Evolutionary conservation across 1,140 invertebrate genomes (phyloP).

Genomic region (Stenopsyche tienmushanensis): DNA sequence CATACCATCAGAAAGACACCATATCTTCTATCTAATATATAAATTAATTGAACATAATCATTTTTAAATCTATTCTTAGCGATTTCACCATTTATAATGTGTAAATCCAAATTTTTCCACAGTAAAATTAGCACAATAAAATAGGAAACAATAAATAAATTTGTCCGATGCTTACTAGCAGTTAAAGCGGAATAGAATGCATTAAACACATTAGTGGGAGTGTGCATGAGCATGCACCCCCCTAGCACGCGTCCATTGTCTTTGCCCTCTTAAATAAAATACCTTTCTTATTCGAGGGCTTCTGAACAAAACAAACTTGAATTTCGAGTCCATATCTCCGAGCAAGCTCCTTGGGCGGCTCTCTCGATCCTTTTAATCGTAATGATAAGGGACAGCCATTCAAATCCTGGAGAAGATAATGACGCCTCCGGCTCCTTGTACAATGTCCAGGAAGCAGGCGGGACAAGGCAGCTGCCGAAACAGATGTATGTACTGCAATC

Average conservation of each 20-base stretch:
- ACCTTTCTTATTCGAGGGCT: constrained; percentile 1
- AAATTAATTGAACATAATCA: no score
- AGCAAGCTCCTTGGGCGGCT: constrained; percentile 18
- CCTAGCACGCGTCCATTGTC: constrained; percentile 19
- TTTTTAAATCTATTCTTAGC: no score
- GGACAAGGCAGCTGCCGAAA: constrained; percentile 27
- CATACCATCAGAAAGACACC: no score
- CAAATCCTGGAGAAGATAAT: constrained; percentile 32
- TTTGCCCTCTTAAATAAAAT: constrained; percentile 12
- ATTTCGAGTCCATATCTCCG: constrained; percentile 11
- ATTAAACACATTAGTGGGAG: constrained; percentile 21
- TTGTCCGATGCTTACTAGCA: no score
- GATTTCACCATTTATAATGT: no score
- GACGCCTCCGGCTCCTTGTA: constrained; percentile 27
- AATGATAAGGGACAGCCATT: constrained; percentile 41
- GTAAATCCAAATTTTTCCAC: no score
- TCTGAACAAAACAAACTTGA: constrained; percentile 18
- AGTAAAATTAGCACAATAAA: no score
- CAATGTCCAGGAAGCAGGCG: constrained; percentile 41
- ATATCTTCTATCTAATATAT: no score
- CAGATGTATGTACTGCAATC: constrained; percentile 18
- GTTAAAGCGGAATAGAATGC: no score
- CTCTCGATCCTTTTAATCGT: constrained; percentile 29
- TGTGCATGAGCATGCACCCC: neutral
- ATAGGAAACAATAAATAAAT: constrained; percentile 4